phyloP scores from a whole-genome alignment of 2,888 invertebrate species.

The Cryptus viduatorius region DNA sequence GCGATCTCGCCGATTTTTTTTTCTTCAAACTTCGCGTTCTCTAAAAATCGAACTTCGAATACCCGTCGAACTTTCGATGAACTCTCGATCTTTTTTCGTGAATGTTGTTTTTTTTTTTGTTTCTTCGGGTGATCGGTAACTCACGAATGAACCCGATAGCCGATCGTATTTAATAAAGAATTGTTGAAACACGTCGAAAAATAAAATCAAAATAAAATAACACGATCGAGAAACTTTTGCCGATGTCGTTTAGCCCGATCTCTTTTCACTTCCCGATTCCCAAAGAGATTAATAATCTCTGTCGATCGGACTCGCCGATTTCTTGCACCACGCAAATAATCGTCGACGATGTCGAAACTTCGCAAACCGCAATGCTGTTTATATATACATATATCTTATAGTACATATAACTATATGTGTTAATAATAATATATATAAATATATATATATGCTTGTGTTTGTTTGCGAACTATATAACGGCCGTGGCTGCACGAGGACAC shows the following conservation, averaged over 20 bases:
- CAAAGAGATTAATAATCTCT: slow-evolving; percentile 20
- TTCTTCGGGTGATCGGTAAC: not conserved
- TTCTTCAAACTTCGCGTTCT: not conserved
- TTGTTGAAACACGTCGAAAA: not conserved
- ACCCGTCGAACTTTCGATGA: slow-evolving; percentile 6
- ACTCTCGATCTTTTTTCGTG: slow-evolving; percentile 5
- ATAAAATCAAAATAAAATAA: not conserved
- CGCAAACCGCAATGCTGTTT: slow-evolving; percentile 1
- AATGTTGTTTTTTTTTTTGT: not conserved
- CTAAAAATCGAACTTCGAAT: slow-evolving; percentile 11
- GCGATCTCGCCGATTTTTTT: slow-evolving; percentile 9
- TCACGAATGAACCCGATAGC: slow-evolving; percentile 17
- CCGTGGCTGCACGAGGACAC: slow-evolving; percentile 78
- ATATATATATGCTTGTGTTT: slow-evolving; percentile 36
- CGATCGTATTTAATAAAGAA: not conserved
- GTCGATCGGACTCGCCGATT: slow-evolving; percentile 19
- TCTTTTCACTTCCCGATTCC: slow-evolving; percentile 29
- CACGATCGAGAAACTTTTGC: slow-evolving; percentile 28
- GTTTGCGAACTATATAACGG: slow-evolving; percentile 61
- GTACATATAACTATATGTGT: slow-evolving; percentile 30
- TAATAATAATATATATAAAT: slow-evolving; percentile 14
- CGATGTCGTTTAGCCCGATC: slow-evolving; percentile 32
- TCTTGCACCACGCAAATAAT: slow-evolving; percentile 14
- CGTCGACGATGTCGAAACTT: slow-evolving; percentile 35
- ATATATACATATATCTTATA: slow-evolving; percentile 24